Evolutionary conservation across 1,140 invertebrate species (phyloP).

Genomic region (Drosophila sulfurigaster): DNA sequence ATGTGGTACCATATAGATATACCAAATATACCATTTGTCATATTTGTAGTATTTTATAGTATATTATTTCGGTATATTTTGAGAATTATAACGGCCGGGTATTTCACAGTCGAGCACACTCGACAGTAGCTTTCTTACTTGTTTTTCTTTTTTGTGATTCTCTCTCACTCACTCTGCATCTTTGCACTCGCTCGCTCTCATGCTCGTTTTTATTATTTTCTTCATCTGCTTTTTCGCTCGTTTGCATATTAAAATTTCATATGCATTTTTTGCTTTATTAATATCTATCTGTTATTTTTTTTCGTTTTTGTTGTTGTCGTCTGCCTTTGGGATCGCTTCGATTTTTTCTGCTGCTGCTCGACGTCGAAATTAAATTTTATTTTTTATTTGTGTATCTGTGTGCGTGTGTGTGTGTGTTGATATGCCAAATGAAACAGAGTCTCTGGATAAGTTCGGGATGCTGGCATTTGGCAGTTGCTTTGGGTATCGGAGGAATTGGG

Average conservation of each 20-base stretch:
- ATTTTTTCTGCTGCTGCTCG: slow-evolving; percentile 41
- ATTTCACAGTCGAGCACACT: no score
- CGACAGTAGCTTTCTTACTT: no score
- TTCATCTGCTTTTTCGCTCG: slow-evolving; percentile 67
- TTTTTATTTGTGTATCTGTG: slow-evolving; percentile 24
- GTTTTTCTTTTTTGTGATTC: slow-evolving; percentile 51
- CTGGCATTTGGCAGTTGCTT: slow-evolving; percentile 19
- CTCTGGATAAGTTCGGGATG: slow-evolving; percentile 4
- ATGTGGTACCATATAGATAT: no score
- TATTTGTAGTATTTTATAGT: no score
- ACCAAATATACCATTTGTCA: no score
- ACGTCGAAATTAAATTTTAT: slow-evolving; percentile 79
- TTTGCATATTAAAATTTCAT: slow-evolving; percentile 83
- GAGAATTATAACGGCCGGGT: no score
- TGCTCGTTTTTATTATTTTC: slow-evolving; percentile 48
- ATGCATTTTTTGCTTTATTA: slow-evolving; percentile 81
- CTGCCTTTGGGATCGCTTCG: slow-evolving; percentile 39
- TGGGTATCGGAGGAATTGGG: slow-evolving; percentile 37
- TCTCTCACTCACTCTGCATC: background rate
- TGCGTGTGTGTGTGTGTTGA: slow-evolving; percentile 34
- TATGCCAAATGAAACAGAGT: slow-evolving; percentile 41
- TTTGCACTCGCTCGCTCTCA: slow-evolving; percentile 5
- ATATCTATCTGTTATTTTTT: slow-evolving; percentile 78
- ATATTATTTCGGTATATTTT: no score
- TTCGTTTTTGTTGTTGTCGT: slow-evolving; percentile 27